Evolutionary conservation across 2,113 vertebrate species (phyloP), one percentile per base, ranked within the genome.

Genomic region (Ramphastos sulfuratus): DNA sequence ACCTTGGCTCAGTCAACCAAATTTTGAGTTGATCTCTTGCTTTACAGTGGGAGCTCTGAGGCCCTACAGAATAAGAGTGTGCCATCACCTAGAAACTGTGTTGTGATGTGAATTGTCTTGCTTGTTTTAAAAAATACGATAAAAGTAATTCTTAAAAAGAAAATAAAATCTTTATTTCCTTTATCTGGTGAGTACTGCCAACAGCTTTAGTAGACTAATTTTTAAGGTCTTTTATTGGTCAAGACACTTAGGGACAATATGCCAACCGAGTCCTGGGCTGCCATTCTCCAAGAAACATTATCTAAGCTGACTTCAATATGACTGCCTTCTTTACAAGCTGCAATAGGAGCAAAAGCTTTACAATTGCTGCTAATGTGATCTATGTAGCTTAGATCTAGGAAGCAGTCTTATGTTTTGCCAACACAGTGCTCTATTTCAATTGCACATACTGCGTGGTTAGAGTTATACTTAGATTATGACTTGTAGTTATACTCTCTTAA

Each of bases 331-430:
- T 54, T 77, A 17, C 24, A 39, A 65, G 70, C 61, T 72, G 58
- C 0, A 0, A 61, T 23, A 65, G 74, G 55, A 93, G 54, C 31
- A 72, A 75, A 86, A 96, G 33, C 44, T 86, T 90, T 75, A 65
- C 84, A 88, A 72, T 70, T 76, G 55, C 65, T 69, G 46, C 92
- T 92, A 75, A n/a, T 31, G 94, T 85, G 64, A 94, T 95, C 84
- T 64, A 10, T 60, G 77, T 58, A 94, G 71, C 55, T 81, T 24
- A 65, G 55, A 87, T 70, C 37, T 52, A 14, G 72, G 76, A 92
- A 92, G 61, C 54, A 91, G 90, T 28, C 44, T 20, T 31, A 81
- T 94, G 88, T 96, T 97, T 96, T 94, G 94, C 75, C 92, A 92
- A 94, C 89, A 89, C 46, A 13, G 81, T 21, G 28, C 61, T 81